phyloP scores from a whole-genome alignment of 2,113 vertebrate species.

The Sorex araneus region DNA sequence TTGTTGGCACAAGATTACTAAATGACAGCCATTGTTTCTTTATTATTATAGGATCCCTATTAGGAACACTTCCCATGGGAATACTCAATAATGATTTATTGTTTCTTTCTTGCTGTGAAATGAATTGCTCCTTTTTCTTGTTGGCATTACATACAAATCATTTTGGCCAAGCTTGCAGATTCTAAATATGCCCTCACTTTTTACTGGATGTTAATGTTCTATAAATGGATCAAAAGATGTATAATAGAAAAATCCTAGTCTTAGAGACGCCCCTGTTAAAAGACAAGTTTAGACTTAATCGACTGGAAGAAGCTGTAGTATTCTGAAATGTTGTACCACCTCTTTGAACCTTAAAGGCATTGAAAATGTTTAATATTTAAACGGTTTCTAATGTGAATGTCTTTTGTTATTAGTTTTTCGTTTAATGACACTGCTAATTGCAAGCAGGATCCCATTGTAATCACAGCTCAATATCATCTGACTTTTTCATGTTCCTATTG shows the following conservation, averaged over 20 bases:
- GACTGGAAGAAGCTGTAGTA: constrained; percentile 32
- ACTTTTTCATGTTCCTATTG: constrained; percentile 17
- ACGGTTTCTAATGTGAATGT: constrained; percentile 41
- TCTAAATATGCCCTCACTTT: constrained; percentile 51
- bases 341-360: constrained; percentile 49
- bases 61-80: constrained; percentile 2
- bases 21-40: constrained; percentile 15
- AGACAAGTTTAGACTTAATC: constrained; percentile 42
- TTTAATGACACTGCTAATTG: constrained; percentile 40
- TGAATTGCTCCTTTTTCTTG: constrained; percentile 56
- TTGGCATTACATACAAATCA: constrained; percentile 48
- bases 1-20: constrained; percentile 62
- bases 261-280: constrained; percentile 50
- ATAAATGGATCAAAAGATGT: constrained; percentile 54
- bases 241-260: constrained; percentile 42
- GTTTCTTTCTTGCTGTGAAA: constrained; percentile 28
- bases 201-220: constrained; percentile 55
- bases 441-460: constrained; percentile 57
- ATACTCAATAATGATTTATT: constrained; percentile 56
- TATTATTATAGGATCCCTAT: constrained; percentile 48
- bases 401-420: constrained; percentile 67
- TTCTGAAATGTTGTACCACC: constrained; percentile 56
- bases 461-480: constrained; percentile 64
- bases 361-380: constrained; percentile 42
- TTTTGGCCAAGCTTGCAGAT: constrained; percentile 69